Conservation (phyloP, 2,113 vertebrate species). For the Psophia crepitans region DNA sequence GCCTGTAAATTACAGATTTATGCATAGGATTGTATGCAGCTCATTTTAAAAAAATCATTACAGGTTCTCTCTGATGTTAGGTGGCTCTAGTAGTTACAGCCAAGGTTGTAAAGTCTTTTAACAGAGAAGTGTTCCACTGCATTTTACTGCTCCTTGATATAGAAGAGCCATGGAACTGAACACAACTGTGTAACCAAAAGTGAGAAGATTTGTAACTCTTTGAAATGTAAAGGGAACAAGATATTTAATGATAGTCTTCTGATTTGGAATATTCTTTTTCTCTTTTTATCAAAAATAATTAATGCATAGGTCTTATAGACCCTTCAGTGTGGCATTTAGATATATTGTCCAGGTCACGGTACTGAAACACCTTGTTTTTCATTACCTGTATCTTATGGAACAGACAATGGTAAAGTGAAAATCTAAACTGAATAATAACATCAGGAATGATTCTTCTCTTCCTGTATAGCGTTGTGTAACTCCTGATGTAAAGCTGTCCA, state of each 20-base stretch:
- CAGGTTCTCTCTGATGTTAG: background rate
- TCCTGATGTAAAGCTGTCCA: background rate
- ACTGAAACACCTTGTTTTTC: background rate
- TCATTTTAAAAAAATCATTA: background rate
- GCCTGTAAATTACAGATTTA: background rate
- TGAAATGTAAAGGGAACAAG: background rate
- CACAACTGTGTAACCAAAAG: background rate
- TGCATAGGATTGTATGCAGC: background rate
- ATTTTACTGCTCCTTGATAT: background rate
- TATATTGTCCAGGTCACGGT: background rate
- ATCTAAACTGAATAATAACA: background rate
- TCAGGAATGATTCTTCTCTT: background rate
- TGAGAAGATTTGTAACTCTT: background rate
- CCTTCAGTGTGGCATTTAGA: background rate
- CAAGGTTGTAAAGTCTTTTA: background rate
- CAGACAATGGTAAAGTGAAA: background rate
- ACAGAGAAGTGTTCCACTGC: background rate
- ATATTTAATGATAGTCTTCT: background rate
- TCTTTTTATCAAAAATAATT: background rate
- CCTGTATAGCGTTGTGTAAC: background rate
- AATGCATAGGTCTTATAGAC: background rate
- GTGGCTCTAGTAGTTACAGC: background rate
- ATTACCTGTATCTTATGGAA: background rate
- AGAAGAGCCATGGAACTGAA: background rate
- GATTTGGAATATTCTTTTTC: background rate